These are phyloP conservation scores for Phthorimaea operculella DNA, from an alignment of 1,140 invertebrate species.

Conservation along the genomic window DNA sequence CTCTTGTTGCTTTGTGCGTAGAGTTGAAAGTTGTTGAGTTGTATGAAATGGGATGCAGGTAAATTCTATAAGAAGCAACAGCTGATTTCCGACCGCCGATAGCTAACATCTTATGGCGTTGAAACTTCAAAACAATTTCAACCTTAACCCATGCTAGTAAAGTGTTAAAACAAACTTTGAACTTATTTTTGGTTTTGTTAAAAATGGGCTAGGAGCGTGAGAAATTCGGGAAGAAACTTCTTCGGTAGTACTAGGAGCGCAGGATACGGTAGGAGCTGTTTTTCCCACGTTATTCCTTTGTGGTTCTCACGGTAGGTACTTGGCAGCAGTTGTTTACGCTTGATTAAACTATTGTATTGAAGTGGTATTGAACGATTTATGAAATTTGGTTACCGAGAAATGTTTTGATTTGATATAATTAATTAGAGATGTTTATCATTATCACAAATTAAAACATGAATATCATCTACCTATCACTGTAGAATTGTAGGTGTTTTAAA, in stretches of 20 bases:
- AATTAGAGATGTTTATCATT: no score
- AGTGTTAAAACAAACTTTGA: slow-evolving; percentile 12
- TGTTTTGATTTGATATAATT: no score
- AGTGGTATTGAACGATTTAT: no score
- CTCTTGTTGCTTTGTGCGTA: background rate
- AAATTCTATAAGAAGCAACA: slow-evolving; percentile 32
- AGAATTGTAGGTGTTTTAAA: no score
- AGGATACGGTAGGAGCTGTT: slow-evolving; percentile 24
- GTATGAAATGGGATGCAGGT: slow-evolving; percentile 23
- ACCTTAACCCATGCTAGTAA: slow-evolving; percentile 12
- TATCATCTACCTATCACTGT: no score
- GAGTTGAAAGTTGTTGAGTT: no score
- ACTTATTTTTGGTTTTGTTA: slow-evolving; percentile 31
- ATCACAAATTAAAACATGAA: no score
- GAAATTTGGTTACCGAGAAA: no score
- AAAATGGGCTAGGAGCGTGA: slow-evolving; percentile 57
- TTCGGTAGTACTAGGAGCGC: slow-evolving; percentile 51
- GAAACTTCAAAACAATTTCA: slow-evolving; percentile 14
- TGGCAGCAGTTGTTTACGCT: background rate
- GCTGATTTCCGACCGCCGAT: slow-evolving; percentile 27
- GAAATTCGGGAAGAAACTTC: slow-evolving; percentile 65
- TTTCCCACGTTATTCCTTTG: slow-evolving; percentile 31
- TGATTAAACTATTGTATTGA: background rate
- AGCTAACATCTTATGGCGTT: slow-evolving; percentile 16
- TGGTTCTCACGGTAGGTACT: slow-evolving; percentile 15